Percentiles rank a stretch among this genome's conserved stretches.
Conservation (phyloP, 2,888 invertebrate species). For the Brachynemurus nebulosus region DNA sequence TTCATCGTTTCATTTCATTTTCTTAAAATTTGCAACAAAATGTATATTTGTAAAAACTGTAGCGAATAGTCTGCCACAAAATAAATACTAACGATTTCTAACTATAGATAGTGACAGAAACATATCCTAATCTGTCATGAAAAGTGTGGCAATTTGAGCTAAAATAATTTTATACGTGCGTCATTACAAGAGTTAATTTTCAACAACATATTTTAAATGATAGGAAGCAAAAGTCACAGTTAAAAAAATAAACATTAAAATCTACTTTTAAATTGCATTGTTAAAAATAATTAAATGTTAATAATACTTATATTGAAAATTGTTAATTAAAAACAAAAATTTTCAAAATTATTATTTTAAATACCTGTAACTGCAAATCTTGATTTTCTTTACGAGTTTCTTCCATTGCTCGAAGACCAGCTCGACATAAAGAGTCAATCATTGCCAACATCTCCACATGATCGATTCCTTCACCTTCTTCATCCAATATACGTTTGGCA, state of each 20-base stretch:
- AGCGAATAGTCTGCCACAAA: too few species aligned
- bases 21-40: too few species aligned
- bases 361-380: slow-evolving; percentile 63
- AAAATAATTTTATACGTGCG: too few species aligned
- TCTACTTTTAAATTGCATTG: background rate
- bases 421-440: slow-evolving; percentile 45
- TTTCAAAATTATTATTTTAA: slow-evolving; percentile 6
- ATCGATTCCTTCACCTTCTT: slow-evolving; percentile 29
- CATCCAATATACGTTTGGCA: slow-evolving; percentile 32
- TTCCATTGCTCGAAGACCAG: slow-evolving; percentile 47
- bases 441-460: slow-evolving; percentile 36
- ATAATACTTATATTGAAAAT: too few species aligned
- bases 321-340: background rate
- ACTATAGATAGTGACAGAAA: too few species aligned
- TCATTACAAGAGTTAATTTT: background rate
- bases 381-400: slow-evolving; percentile 49
- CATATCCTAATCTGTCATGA: too few species aligned
- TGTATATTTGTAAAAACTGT: too few species aligned
- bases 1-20: too few species aligned
- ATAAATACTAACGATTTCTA: too few species aligned
- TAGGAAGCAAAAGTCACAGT: too few species aligned
- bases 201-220: background rate
- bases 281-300: background rate
- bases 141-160: too few species aligned
- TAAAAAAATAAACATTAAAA: background rate